Conservation (phyloP, 2,113 vertebrate genomes). For the Hemiscyllium ocellatum region DNA sequence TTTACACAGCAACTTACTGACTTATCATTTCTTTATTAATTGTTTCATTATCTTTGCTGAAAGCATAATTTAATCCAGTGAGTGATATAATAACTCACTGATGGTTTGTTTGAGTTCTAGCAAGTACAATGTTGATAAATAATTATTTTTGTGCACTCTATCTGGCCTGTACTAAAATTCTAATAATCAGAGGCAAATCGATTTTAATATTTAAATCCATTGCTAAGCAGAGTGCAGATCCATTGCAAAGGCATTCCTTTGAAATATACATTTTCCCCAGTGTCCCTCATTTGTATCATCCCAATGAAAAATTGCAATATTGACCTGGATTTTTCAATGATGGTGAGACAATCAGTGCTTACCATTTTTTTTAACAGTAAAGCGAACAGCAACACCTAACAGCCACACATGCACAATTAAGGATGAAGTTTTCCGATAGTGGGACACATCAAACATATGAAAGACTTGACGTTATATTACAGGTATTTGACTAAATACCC, state of each 20-base stretch:
- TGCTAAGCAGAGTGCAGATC: neutral
- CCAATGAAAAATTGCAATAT: neutral
- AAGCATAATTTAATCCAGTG: neutral
- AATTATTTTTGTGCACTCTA: neutral
- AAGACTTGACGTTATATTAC: neutral
- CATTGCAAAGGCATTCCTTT: neutral
- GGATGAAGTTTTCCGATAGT: too few relatives aligned
- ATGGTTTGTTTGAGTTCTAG: neutral
- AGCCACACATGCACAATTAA: neutral
- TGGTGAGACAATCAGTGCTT: neutral
- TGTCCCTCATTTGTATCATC: neutral
- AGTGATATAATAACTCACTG: neutral
- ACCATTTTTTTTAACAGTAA: neutral
- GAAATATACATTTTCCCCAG: neutral
- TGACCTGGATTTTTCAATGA: neutral
- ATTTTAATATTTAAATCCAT: neutral
- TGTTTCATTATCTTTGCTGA: neutral
- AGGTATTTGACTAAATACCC: neutral
- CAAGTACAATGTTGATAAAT: neutral
- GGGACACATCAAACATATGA: neutral
- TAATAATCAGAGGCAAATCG: neutral
- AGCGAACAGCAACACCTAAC: neutral
- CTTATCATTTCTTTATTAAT: neutral
- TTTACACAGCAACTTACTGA: neutral
- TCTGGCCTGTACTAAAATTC: neutral